A percentile compares a stretch with the other conserved stretches of the same genome.
Evolutionary conservation across 2,113 vertebrate species (phyloP).

Genomic region (Caranx melampygus): DNA sequence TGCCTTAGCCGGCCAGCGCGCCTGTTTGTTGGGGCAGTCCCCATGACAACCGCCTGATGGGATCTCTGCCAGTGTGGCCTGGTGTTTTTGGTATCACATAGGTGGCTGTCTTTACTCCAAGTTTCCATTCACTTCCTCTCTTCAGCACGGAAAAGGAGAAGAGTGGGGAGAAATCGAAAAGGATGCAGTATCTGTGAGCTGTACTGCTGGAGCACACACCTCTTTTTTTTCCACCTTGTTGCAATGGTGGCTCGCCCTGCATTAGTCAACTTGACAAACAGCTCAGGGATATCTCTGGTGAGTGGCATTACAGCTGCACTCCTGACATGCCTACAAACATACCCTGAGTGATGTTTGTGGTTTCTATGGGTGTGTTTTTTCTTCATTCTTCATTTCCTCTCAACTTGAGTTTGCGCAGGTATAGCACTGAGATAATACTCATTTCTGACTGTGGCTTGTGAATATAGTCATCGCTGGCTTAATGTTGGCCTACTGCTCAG

Average conservation of each 20-base stretch:
- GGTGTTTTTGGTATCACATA: conserved; percentile 49
- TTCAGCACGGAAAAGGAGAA: conserved; percentile 60
- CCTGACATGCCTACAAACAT: conserved; percentile 28
- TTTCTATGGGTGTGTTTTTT: conserved; percentile 56
- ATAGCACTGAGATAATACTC: conserved; percentile 25
- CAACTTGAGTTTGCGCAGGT: conserved; percentile 49
- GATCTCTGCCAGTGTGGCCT: conserved; percentile 38
- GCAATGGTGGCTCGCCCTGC: background rate
- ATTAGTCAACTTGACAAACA: conserved; percentile 31
- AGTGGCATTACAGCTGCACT: conserved; percentile 26
- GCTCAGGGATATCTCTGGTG: conserved; percentile 18
- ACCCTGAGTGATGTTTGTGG: conserved; percentile 38
- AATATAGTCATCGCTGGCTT: conserved; percentile 37
- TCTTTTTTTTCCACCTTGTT: background rate
- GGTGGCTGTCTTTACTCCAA: conserved; percentile 20
- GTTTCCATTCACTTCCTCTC: conserved; percentile 57
- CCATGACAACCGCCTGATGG: conserved; percentile 57
- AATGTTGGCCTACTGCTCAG: conserved; percentile 28
- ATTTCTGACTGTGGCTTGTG: conserved; percentile 28
- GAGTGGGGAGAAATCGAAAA: conserved; percentile 22
- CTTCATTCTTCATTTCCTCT: conserved; percentile 67
- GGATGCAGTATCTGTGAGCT: background rate
- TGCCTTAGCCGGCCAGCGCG: conserved; percentile 14
- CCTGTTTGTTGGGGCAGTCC: conserved; percentile 70
- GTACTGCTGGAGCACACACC: background rate